Evolutionary conservation across 2,888 invertebrate genomes (phyloP).

Genomic region (Syrista parreyssii): DNA sequence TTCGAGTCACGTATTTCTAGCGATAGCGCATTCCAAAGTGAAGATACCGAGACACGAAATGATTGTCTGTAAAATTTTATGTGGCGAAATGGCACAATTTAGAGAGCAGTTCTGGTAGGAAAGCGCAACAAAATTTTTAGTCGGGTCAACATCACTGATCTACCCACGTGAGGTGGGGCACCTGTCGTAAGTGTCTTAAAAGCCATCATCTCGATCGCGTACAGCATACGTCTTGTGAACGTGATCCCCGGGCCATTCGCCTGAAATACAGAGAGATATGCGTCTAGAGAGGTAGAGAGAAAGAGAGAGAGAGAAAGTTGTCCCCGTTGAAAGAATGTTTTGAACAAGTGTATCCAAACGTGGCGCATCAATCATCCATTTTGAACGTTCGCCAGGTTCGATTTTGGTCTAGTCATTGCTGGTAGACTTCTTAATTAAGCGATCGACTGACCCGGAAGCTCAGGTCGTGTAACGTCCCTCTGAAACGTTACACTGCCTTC

Average conservation of each 20-base stretch:
- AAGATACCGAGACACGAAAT: neutral
- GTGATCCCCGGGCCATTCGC: neutral
- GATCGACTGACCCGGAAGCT: conserved; percentile 4
- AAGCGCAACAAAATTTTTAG: no score
- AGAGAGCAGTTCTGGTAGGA: neutral
- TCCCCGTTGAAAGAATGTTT: conserved; percentile 2
- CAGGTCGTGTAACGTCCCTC: neutral
- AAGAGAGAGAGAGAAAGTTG: neutral
- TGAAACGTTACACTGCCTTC: neutral
- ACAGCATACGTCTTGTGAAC: neutral
- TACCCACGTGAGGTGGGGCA: neutral
- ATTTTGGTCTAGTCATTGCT: neutral
- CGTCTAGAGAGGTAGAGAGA: neutral
- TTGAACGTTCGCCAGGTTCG: neutral
- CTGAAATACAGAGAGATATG: neutral
- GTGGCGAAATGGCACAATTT: neutral
- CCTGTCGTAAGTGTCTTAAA: neutral
- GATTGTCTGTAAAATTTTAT: neutral
- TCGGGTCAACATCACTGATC: neutral
- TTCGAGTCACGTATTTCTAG: neutral
- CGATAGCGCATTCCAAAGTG: neutral
- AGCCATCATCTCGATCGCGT: neutral
- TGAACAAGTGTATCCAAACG: conserved; percentile 1
- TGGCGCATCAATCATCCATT: neutral
- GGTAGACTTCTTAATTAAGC: conserved; percentile 1